Conservation (phyloP, 1,140 invertebrate genomes). For the Formica exsecta region DNA sequence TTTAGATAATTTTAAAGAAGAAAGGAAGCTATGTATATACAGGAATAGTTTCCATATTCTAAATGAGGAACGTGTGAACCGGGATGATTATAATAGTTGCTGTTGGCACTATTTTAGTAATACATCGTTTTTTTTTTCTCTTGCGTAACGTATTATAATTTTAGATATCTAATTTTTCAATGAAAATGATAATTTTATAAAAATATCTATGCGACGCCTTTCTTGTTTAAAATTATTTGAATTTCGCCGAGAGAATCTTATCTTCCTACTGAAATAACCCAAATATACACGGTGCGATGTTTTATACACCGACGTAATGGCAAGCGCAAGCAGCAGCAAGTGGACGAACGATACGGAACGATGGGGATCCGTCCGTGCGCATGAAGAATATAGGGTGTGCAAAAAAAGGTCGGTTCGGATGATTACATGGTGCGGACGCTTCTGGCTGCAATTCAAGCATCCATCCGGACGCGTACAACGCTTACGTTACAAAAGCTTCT, state of each 20-base stretch:
- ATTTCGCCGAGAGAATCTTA: background rate
- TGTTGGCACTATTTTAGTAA: background rate
- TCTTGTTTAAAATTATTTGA: background rate
- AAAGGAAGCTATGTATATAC: slow-evolving; percentile 15
- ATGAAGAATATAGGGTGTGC: slow-evolving; percentile 29
- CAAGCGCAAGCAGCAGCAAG: background rate
- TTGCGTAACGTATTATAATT: background rate
- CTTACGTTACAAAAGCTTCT: slow-evolving; percentile 19
- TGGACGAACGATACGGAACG: slow-evolving; percentile 26
- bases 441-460: slow-evolving; percentile 41
- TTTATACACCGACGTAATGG: background rate
- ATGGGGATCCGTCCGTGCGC: slow-evolving; percentile 25
- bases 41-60: slow-evolving; percentile 29
- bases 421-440: slow-evolving; percentile 34
- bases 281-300: background rate
- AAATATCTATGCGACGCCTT: background rate
- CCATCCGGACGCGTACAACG: background rate
- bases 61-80: background rate
- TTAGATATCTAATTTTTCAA: background rate
- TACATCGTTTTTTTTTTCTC: background rate
- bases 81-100: background rate
- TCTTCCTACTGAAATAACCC: background rate
- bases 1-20: slow-evolving; percentile 42
- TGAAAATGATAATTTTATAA: background rate
- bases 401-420: slow-evolving; percentile 29